Conservation (phyloP, 2,888 invertebrate species). For the Sylvicola cinctus region DNA sequence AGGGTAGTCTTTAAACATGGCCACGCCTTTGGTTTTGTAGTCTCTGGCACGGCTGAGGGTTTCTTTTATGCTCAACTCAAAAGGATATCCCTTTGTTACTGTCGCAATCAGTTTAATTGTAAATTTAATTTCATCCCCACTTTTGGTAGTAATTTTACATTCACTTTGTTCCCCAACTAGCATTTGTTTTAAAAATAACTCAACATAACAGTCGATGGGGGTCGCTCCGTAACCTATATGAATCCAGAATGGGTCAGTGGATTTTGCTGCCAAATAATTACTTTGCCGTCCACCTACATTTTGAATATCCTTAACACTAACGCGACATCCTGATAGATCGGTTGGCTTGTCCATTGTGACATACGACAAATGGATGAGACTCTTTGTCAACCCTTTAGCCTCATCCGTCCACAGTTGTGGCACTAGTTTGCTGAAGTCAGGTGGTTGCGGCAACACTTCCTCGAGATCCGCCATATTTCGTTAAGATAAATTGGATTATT, state of each 20-base stretch:
- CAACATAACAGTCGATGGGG: conserved; percentile 27
- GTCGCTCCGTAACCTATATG: conserved; percentile 26
- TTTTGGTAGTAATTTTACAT: conserved; percentile 22
- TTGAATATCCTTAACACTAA: conserved; percentile 13
- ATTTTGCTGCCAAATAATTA: conserved; percentile 9
- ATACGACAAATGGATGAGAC: conserved; percentile 15
- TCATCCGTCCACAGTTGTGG: conserved; percentile 6
- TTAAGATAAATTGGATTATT: conserved; percentile 3
- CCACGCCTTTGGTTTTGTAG: conserved; percentile 32
- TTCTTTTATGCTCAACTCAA: conserved; percentile 21
- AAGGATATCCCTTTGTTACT: conserved; percentile 23
- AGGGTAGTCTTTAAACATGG: conserved; percentile 39
- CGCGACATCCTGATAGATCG: conserved; percentile 15
- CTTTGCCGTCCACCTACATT: conserved; percentile 14
- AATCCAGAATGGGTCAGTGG: conserved; percentile 7
- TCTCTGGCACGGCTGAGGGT: conserved; percentile 23
- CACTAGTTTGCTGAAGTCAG: conserved; percentile 4
- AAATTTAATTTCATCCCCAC: conserved; percentile 15
- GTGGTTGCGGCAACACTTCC: conserved; percentile 6
- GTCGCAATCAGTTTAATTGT: conserved; percentile 22
- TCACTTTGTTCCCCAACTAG: conserved; percentile 24
- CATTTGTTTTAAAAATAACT: conserved; percentile 28
- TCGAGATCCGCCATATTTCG: conserved; percentile 4
- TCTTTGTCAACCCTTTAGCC: conserved; percentile 18
- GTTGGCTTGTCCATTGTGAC: conserved; percentile 17